Base-by-base conservation (phyloP, 2,797 vertebrate genomes). In the Rallus crepitans region DNA sequence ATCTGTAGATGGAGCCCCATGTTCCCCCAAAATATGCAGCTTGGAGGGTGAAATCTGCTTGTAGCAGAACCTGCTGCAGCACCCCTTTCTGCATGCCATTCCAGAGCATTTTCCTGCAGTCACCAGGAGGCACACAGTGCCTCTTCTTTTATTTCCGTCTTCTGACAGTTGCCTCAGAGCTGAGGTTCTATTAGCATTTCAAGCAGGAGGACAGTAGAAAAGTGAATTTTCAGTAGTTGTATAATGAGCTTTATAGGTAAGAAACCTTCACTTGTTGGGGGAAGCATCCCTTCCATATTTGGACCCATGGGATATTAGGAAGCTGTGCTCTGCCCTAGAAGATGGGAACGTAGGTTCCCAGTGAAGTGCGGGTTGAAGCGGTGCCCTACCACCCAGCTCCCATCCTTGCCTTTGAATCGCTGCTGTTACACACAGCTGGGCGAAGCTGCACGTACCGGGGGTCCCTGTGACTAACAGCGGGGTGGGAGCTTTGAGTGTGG, bases 161-260 rank as follows among this genome's bases (percentile, higher is more conserved):
- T 47, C 64, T 87, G 80, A 82, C 80, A 89, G 57, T 79, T 86
- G 82, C 82, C 85, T 95, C 31, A 69, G 77, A 83, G 79, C 56
- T 76, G 70, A 90, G 48, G 35, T 33, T 37, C n/a, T 50, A 78
- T 86, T 82, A 92, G 63, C 77, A 90, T 90, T 86, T 95, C 72
- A 91, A 84, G 55, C 37, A 88, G 72, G 59, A 73, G 47, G 11
- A 65, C 91, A 75, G 37, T 61, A 86, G 55, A 91, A 85, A 79
- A 88, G 35, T 69, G 69, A 69, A 56, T 90, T 94, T 83, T 82
- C 82, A 69, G 0, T 92, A 77, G 71, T 48, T 90, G 31, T 37
- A 23, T 89, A 85, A 89, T 61, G 31, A 90, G 47, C 35, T 92
- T 61, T 69, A 17, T 61, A 79, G 39, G 24, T n/a, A 69, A 76